Evolutionary conservation across 2,888 invertebrate species (phyloP).

Genomic region (Marasmarcha lunaedactyla): DNA sequence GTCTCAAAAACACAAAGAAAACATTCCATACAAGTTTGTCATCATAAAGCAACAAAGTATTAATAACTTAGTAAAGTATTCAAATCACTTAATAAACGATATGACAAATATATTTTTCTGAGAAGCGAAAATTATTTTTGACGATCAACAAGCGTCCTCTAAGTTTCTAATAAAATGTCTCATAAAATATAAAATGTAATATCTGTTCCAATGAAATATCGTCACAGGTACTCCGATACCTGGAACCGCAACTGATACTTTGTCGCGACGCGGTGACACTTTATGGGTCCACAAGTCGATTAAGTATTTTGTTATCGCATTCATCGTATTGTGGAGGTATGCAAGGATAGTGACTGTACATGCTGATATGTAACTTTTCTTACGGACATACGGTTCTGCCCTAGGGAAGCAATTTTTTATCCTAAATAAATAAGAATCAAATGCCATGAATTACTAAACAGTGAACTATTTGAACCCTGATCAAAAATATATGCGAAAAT

Average conservation of each 20-base stretch:
- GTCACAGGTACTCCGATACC: conserved; percentile 20
- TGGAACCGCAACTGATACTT: conserved; percentile 33
- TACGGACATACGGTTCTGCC: too few species aligned
- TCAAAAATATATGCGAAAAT: too few species aligned
- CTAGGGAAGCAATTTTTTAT: too few species aligned
- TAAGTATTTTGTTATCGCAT: not conserved
- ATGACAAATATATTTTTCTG: not conserved
- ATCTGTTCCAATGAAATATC: not conserved
- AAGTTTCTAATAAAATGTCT: conserved; percentile 56
- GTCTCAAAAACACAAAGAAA: conserved; percentile 27
- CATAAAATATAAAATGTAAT: conserved; percentile 34
- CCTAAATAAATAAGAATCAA: too few species aligned
- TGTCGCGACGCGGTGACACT: conserved; percentile 32
- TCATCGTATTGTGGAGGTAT: too few species aligned
- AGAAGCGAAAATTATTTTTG: not conserved
- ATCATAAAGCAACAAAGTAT: not conserved
- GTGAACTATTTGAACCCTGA: too few species aligned
- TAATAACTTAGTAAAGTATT: not conserved
- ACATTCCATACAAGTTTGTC: too few species aligned
- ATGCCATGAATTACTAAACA: too few species aligned
- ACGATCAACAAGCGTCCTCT: conserved; percentile 7
- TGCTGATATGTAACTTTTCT: too few species aligned
- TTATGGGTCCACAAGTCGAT: conserved; percentile 30
- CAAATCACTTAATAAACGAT: conserved; percentile 1
- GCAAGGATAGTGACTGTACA: too few species aligned